Percentiles rank a stretch among this genome's conserved stretches.
These are phyloP conservation scores for Bombus picipes DNA, from an alignment of 1,140 invertebrate species.

Conservation along the genomic window DNA sequence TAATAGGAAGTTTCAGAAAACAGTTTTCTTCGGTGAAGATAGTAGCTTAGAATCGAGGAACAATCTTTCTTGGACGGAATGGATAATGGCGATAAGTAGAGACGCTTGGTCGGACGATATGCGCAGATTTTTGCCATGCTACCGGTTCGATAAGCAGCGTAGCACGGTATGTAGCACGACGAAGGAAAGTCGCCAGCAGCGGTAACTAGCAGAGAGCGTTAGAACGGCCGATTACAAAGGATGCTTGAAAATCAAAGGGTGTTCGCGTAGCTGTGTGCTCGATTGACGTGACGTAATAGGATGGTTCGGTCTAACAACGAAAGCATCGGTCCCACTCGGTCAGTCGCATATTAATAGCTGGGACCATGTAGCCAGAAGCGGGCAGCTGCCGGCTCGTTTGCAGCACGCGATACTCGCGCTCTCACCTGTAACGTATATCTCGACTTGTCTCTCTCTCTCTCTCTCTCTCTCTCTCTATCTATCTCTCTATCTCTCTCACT, in stretches of 20 bases:
- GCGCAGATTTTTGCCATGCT: conserved; percentile 4
- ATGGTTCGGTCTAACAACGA: conserved; percentile 69
- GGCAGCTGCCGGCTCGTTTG: conserved; percentile 80
- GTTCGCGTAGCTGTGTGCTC: conserved; percentile 8
- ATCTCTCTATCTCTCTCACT: conserved; percentile 22
- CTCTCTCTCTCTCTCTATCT: conserved; percentile 48
- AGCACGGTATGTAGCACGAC: neutral
- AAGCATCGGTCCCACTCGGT: conserved; percentile 77
- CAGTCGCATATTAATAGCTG: conserved; percentile 80
- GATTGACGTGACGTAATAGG: conserved; percentile 67
- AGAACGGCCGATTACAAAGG: conserved; percentile 1
- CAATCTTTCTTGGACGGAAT: neutral
- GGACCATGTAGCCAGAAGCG: conserved; percentile 74
- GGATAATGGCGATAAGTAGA: neutral
- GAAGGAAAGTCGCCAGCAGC: too few relatives aligned
- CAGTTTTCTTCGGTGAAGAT: neutral
- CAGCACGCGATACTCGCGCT: conserved; percentile 78
- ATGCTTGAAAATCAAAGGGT: conserved; percentile 41
- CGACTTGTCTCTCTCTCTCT: conserved; percentile 54
- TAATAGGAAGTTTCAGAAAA: neutral
- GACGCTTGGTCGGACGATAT: neutral
- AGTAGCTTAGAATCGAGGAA: neutral
- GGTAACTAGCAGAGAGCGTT: neutral
- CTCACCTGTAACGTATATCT: conserved; percentile 81
- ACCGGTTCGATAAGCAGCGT: conserved; percentile 1